These are phyloP conservation scores for Melinaea marsaeus DNA, from an alignment of 2,888 invertebrate species.

Conservation along the genomic window DNA sequence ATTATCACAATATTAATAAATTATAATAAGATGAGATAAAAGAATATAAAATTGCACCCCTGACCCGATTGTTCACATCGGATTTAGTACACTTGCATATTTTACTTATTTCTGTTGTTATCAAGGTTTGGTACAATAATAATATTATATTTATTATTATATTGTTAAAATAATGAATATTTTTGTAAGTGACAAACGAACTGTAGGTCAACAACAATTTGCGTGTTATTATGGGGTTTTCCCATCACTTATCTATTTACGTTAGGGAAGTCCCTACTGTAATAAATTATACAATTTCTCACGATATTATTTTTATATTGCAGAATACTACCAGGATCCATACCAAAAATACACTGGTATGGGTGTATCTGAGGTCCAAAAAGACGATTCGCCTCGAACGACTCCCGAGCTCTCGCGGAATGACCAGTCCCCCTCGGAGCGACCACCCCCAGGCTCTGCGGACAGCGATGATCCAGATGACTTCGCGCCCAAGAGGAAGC, in stretches of 20 bases:
- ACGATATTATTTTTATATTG: constrained; percentile 31
- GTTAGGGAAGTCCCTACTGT: neutral
- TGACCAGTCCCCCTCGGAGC: constrained; percentile 68
- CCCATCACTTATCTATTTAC: too few relatives aligned
- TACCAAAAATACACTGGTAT: constrained; percentile 62
- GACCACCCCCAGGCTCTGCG: constrained; percentile 77
- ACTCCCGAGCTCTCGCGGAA: constrained; percentile 64
- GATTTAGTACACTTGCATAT: neutral
- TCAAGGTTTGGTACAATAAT: too few relatives aligned
- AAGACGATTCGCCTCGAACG: constrained; percentile 62
- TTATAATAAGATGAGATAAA: constrained; percentile 12
- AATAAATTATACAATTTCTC: neutral
- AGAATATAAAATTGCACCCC: constrained; percentile 19
- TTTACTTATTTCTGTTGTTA: neutral
- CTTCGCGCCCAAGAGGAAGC: constrained; percentile 92
- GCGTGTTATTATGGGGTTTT: too few relatives aligned
- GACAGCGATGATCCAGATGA: constrained; percentile 85
- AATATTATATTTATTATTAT: too few relatives aligned
- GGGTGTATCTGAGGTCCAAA: constrained; percentile 62
- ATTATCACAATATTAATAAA: constrained; percentile 18
- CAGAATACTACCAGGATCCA: constrained; percentile 68
- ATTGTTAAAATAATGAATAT: too few relatives aligned
- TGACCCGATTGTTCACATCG: constrained; percentile 15
- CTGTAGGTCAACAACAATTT: too few relatives aligned
- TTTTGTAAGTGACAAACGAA: too few relatives aligned